Evolutionary conservation across 2,797 vertebrate species (phyloP), one percentile per base, ranked within the genome.

Genomic region (Poeciliopsis turneri): DNA sequence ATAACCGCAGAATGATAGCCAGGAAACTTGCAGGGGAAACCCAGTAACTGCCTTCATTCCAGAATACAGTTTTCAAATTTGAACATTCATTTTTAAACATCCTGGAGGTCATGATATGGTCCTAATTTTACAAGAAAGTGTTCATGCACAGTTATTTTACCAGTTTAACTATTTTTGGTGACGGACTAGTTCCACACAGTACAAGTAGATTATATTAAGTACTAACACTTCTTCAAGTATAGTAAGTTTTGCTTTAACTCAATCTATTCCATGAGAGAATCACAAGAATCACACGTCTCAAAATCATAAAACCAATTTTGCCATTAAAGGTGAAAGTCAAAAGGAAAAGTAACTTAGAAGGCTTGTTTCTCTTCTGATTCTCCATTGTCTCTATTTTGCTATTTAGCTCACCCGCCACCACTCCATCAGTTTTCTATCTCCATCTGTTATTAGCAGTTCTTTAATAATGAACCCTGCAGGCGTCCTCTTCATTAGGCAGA

Each of bases 391-490:
- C 47, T 16, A 45, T 83, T 88, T 84, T 83, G 79, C 69, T 69
- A 61, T 77, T 78, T 80, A 70, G 66, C 53, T 74, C 75, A 39
- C 69, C 66, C 75, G 80, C 25, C 72, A 28, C 72, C 66, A 71
- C 81, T 87, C 79, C 69, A 85, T 92, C 89, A 81, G 72, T 85
- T 81, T 73, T 78, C 83, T 81, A 66, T 78, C 83, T 79, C 85
- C 82, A 68, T 88, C 90, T 88, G 92, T 92, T 93, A 94, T 93
- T 92, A 93, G 90, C 88, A 78, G 88, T 88, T 89, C 90, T 94
- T 93, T 94, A 95, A 94, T 94, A 93, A 94, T 92, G 90, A 95
- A 92, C 92, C 93, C 94, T 92, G 89, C 92, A 91, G 92, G 93
- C 90, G 61, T 94, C 88, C 82, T 91, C 93, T 93, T 94, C 93